Evolutionary conservation across 2,888 invertebrate species (phyloP).

Genomic region (Flexamia atlantica): DNA sequence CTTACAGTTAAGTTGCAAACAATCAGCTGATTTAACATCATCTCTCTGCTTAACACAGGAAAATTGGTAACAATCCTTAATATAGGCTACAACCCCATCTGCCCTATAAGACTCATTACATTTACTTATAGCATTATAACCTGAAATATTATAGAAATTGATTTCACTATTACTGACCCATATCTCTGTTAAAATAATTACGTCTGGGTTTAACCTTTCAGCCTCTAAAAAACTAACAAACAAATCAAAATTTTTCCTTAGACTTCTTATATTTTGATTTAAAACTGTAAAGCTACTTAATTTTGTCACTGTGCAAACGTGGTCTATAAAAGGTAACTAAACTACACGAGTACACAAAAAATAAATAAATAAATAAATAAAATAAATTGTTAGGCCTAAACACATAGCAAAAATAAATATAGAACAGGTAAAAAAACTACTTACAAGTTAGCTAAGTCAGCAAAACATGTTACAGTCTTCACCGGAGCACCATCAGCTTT

Average conservation of each 20-base stretch:
- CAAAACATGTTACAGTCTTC: background rate
- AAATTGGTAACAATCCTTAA: slow-evolving; percentile 8
- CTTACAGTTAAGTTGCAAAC: background rate
- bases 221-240: slow-evolving; percentile 10
- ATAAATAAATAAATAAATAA: background rate
- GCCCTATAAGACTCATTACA: slow-evolving; percentile 27
- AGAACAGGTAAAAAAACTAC: background rate
- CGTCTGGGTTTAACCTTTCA: background rate
- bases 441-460: slow-evolving; percentile 43
- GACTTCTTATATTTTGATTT: slow-evolving; percentile 16
- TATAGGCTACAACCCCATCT: background rate
- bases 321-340: background rate
- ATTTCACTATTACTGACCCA: background rate
- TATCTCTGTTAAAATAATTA: slow-evolving; percentile 20
- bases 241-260: slow-evolving; percentile 27
- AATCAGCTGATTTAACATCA: slow-evolving; percentile 23
- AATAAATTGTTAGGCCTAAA: background rate
- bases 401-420: too few species aligned
- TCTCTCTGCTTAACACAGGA: background rate
- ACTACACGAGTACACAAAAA: background rate
- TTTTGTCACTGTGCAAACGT: background rate
- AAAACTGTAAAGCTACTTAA: background rate
- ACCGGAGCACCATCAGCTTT: slow-evolving; percentile 48
- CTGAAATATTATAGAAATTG: background rate
- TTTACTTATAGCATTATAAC: background rate